A percentile compares a stretch with the other conserved stretches of the same genome.
Conservation (phyloP, 2,888 invertebrate genomes). For the Monochamus alternatus region DNA sequence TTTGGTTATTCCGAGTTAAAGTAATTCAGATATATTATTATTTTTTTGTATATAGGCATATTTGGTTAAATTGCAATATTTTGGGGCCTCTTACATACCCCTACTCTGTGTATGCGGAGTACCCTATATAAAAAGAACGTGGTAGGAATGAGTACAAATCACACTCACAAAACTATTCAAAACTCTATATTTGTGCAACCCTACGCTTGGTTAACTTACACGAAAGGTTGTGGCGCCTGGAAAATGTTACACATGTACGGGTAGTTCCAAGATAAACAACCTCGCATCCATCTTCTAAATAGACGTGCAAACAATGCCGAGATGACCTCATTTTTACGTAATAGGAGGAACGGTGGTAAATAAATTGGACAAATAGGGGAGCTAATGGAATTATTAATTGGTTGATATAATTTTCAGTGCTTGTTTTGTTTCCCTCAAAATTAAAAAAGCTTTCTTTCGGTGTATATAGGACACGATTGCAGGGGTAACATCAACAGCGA, state of each 20-base stretch:
- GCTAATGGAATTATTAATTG: constrained; percentile 10
- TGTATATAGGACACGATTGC: too few species aligned
- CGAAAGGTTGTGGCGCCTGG: background rate
- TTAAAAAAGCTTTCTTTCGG: too few species aligned
- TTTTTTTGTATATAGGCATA: too few species aligned
- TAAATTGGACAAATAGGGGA: constrained; percentile 5
- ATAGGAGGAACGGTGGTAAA: background rate
- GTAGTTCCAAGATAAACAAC: constrained; percentile 14
- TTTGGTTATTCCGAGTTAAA: too few species aligned
- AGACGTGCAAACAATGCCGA: constrained; percentile 43
- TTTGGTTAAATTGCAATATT: too few species aligned
- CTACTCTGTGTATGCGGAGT: too few species aligned
- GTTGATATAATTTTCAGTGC: background rate
- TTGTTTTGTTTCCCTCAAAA: background rate
- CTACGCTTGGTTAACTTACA: background rate
- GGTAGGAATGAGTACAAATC: too few species aligned
- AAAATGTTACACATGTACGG: constrained; percentile 5
- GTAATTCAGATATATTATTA: too few species aligned
- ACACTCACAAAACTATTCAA: too few species aligned
- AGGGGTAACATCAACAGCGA: too few species aligned
- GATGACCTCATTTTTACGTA: constrained; percentile 40
- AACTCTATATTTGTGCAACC: background rate
- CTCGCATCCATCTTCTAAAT: constrained; percentile 45
- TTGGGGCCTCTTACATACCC: too few species aligned
- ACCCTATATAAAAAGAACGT: too few species aligned